These are phyloP conservation scores for Ceuthmochares aereus DNA, from an alignment of 2,113 vertebrate genomes.

Conservation along the genomic window DNA sequence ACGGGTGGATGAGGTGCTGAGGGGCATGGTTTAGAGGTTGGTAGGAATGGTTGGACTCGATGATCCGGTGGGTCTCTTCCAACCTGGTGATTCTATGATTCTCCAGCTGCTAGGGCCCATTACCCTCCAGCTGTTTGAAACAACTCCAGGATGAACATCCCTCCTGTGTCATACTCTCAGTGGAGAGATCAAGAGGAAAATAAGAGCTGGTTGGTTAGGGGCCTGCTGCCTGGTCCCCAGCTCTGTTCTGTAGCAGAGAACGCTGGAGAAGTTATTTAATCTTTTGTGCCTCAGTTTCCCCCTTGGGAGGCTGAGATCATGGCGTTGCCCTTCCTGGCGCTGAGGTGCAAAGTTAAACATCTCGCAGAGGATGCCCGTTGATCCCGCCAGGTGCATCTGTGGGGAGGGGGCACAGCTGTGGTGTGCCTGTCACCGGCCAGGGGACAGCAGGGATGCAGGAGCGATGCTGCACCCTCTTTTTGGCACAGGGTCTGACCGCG, in stretches of 20 bases:
- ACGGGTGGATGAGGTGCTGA: too few relatives aligned
- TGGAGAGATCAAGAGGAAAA: neutral
- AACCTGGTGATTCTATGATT: too few relatives aligned
- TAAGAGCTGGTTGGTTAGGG: neutral
- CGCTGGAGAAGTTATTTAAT: neutral
- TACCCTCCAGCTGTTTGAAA: neutral
- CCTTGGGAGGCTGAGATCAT: neutral
- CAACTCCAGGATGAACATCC: neutral
- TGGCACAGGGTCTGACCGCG: neutral
- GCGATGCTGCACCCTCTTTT: neutral
- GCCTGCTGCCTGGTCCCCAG: neutral
- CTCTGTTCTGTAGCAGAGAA: neutral
- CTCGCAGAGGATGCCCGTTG: neutral
- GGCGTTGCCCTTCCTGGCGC: neutral
- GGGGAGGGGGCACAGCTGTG: neutral
- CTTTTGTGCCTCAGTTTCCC: constrained; percentile 30
- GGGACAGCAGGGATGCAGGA: neutral
- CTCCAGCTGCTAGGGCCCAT: neutral
- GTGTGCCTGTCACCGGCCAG: neutral
- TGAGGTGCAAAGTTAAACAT: neutral
- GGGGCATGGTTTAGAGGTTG: too few relatives aligned
- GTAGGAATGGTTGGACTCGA: too few relatives aligned
- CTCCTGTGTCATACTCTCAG: neutral
- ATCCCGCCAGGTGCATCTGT: neutral
- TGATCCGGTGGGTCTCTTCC: too few relatives aligned